These are phyloP conservation scores for Propithecus perrieri DNA, from an alignment of 2,797 vertebrate species.

Conservation along the genomic window DNA sequence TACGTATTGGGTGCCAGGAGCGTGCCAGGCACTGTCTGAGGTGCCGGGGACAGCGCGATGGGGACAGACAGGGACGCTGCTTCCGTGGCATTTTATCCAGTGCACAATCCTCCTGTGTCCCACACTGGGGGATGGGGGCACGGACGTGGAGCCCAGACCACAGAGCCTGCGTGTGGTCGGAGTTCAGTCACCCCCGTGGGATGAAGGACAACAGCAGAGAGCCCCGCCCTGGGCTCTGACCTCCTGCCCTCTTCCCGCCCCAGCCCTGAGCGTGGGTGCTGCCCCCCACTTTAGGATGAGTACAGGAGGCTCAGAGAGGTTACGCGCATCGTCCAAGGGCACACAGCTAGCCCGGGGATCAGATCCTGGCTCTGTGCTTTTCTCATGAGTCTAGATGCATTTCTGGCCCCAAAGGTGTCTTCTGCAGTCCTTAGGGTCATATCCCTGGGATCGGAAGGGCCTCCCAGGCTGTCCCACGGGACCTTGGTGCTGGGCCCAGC, in stretches of 20 bases:
- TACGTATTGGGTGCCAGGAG: background rate
- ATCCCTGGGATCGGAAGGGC: background rate
- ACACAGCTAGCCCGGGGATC: background rate
- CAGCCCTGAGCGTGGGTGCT: background rate
- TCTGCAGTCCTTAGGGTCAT: background rate
- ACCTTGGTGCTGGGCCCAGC: background rate
- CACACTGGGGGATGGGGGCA: background rate
- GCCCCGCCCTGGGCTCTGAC: rapidly evolving
- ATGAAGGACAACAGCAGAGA: background rate
- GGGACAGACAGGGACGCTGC: background rate
- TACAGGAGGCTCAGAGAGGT: background rate
- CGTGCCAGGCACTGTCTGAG: no score
- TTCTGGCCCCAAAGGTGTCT: background rate
- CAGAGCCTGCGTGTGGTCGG: rapidly evolving
- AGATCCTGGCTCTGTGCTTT: background rate
- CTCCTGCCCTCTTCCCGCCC: background rate
- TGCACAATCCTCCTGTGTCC: background rate
- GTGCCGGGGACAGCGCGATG: background rate
- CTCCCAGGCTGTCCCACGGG: background rate
- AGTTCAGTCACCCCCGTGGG: background rate
- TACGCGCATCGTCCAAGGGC: no score
- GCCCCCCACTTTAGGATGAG: background rate
- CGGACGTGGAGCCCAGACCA: rapidly evolving
- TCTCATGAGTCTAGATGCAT: background rate
- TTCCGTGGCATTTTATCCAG: rapidly evolving